Conservation (phyloP, 2,113 vertebrate genomes). For the Xiphias gladius region DNA sequence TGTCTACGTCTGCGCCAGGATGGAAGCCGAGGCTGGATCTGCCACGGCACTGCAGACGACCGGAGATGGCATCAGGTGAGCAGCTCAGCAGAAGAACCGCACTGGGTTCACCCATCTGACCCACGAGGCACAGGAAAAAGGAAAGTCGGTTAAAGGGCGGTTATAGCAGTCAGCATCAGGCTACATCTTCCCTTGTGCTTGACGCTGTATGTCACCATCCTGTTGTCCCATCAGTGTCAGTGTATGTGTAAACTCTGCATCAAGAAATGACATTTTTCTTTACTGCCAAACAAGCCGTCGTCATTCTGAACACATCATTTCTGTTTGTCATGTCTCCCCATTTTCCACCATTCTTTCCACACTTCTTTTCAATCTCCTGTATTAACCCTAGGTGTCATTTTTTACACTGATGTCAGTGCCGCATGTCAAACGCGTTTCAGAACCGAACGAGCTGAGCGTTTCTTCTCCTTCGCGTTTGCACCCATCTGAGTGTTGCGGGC, state of each 20-base stretch:
- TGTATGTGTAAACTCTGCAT: no score
- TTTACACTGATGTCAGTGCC: background rate
- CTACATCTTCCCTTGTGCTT: background rate
- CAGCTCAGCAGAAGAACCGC: slow-evolving; percentile 90
- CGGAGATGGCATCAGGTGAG: slow-evolving; percentile 88
- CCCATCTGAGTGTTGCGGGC: background rate
- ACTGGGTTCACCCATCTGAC: slow-evolving; percentile 89
- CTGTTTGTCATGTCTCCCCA: background rate
- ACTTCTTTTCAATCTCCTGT: background rate
- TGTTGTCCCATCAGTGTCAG: background rate
- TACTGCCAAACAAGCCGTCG: no score
- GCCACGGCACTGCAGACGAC: slow-evolving; percentile 81
- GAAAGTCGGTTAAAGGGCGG: background rate
- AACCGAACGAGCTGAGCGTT: background rate
- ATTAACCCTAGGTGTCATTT: background rate
- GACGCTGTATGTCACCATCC: background rate
- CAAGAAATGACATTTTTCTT: no score
- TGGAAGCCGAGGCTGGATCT: slow-evolving; percentile 59
- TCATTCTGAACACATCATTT: background rate
- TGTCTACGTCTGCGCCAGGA: slow-evolving; percentile 40
- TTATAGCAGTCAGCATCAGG: background rate
- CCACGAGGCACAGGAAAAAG: background rate
- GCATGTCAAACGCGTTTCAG: background rate
- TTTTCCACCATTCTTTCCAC: background rate
- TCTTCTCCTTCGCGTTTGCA: background rate